Evolutionary conservation across 2,888 invertebrate genomes (phyloP), one percentile per base, ranked within the genome.

Genomic region (Neoascia interrupta): DNA sequence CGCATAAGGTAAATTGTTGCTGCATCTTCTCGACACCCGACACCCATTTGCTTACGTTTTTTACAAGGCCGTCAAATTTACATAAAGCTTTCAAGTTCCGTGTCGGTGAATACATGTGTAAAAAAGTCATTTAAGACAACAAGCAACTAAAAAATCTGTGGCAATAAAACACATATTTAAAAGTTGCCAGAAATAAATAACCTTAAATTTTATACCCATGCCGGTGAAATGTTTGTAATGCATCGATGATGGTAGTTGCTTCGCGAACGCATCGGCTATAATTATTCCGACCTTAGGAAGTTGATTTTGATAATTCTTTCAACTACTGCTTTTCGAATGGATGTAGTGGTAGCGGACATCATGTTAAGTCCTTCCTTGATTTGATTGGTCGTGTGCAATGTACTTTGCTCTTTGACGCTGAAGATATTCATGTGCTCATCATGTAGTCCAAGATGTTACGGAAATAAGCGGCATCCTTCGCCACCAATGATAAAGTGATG

Each of bases 391-490:
- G 1, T 3, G 3, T 41, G 41, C 41, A 2, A 58, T 51, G 13
- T 49, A 34, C 18, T 34, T 47, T 13, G 49, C 68, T 5, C 68
- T 68, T 47, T 58, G 58, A 15, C 47, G n/a, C 58, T 39, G 5
- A n/a, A 49, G 1, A 68, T 21, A 28, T 56, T 34, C 0, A 66
- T 8, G 8, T 31, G 23, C 5, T 45, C 54, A 3, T 23, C 11
- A 16, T 61, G 61, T 63, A 63, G 18, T 51, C 18, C 19, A 61
- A 21, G 15, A 60, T 37, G 49, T 61, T 61, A 8, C 19, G 49
- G 26, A 70, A 13, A n/a, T 70, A 61, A 47, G 53, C 23, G 11
- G 37, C 16, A 19, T 60, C 43, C 45, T 61, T 70, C 13, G 61
- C 61, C 43, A 58, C 53, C 1, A 53, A 61, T 8, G 51, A 36